Base-by-base conservation (phyloP, 2,888 invertebrate genomes). In the Hyles lineata region DNA sequence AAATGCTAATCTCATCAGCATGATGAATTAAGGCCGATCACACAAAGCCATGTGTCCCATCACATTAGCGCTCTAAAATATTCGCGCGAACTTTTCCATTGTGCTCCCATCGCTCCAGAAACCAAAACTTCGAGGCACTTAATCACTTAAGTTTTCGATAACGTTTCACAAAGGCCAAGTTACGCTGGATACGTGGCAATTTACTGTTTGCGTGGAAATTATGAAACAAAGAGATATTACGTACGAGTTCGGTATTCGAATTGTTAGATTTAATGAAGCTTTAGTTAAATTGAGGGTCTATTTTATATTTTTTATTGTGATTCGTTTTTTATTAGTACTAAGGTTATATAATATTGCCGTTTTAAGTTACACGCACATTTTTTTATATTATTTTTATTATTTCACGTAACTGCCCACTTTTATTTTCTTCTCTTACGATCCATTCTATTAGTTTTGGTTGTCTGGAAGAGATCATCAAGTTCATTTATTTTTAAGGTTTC, bases 101-200 rank as follows among this genome's bases (percentile, higher is more conserved):
- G 89, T 87, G 82, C 79, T 76, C 76, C 70, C 76, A 72, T 74
- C 73, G 77, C 73, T 78, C 75, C 78, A 78, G 75, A 75, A 77
- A 78, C 76, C 74, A 76, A 76, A 83, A 84, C 82, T 85, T 79
- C 83, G 86, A 86, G 87, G 88, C 87, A 87, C 86, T 91, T 92
- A 91, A 91, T 91, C 90, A 90, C 90, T 87, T 87, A 90, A 91
- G 90, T 91, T 91, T 85, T 82, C 86, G 87, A 89, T 90, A 89
- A 86, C 85, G 88, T 87, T 86, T 83, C 85, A 81, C 81, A 79
- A 77, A 74, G 67, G 23, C 23, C 72, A 72, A 78, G 69, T 72
- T 78, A 72, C 78, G 43, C 43, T 76, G 74, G 74, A 78, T 76
- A 74, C 78, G 60, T 73, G 76, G 73, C 74, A 77, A 76, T 77